Conservation (phyloP, 2,888 invertebrate genomes). For the Frankliniella intonsa region DNA sequence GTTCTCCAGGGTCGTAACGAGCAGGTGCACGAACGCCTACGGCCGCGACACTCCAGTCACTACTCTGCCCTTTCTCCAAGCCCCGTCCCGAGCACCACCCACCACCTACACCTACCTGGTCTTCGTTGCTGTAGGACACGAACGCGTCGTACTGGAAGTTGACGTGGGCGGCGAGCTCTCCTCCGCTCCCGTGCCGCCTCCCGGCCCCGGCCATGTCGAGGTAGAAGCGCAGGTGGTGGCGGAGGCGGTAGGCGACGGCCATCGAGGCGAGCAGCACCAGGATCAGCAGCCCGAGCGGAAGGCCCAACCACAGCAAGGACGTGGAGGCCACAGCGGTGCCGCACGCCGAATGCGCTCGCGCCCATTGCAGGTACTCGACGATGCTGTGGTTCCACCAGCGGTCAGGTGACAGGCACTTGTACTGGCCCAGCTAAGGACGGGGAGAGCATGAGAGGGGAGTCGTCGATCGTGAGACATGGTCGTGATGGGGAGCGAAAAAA, state of each 20-base stretch:
- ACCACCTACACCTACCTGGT: not conserved
- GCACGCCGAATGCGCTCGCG: not conserved
- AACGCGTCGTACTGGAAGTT: constrained; percentile 34
- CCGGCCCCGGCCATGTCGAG: not conserved
- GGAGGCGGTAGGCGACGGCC: not conserved
- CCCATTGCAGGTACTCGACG: not conserved
- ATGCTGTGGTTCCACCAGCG: constrained; percentile 14
- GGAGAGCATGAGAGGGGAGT: too few relatives aligned
- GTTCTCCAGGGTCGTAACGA: constrained; percentile 58
- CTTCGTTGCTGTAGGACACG: constrained; percentile 34
- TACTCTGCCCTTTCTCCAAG: not conserved
- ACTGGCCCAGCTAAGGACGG: not conserved
- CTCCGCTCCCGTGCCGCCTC: not conserved
- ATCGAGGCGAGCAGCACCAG: not conserved
- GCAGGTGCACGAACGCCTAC: constrained; percentile 52
- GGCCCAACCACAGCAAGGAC: not conserved
- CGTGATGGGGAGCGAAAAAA: too few relatives aligned
- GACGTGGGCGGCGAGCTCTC: not conserved
- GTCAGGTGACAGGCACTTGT: constrained; percentile 18
- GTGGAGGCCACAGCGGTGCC: not conserved
- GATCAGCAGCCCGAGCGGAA: not conserved
- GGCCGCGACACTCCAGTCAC: not conserved
- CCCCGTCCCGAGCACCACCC: not conserved
- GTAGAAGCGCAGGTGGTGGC: not conserved
- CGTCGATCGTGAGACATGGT: too few relatives aligned